Conservation (phyloP, 2,888 invertebrate genomes). For the Sinopyrophorus schimmeli region DNA sequence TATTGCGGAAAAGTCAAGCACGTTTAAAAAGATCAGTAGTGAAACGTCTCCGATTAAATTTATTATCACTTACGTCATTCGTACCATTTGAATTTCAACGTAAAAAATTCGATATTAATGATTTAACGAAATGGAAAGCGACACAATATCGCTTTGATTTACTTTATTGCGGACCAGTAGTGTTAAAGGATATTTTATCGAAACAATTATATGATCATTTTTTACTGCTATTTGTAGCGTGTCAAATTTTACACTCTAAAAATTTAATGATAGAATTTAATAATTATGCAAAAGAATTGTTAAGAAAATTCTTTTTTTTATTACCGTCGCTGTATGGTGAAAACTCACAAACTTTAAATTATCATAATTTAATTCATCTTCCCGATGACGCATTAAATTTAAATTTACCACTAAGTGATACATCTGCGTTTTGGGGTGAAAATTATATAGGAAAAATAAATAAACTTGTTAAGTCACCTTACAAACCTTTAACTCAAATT, state of each 20-base stretch:
- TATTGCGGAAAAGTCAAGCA: neutral
- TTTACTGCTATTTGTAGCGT: slow-evolving; percentile 21
- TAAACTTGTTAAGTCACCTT: no score
- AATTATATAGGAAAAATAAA: no score
- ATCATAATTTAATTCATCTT: slow-evolving; percentile 29
- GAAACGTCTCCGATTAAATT: neutral
- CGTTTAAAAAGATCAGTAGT: neutral
- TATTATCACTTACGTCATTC: slow-evolving; percentile 5
- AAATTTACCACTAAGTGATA: no score
- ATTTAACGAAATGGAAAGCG: slow-evolving; percentile 31
- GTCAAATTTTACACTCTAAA: slow-evolving; percentile 13
- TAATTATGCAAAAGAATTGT: neutral
- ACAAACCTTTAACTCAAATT: no score
- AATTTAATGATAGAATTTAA: neutral
- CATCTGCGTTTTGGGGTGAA: no score
- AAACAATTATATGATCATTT: slow-evolving; percentile 23
- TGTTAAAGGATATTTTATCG: slow-evolving; percentile 11
- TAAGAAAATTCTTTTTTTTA: slow-evolving; percentile 5
- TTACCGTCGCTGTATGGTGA: slow-evolving; percentile 6
- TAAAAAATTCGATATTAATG: slow-evolving; percentile 24
- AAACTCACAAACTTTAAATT: slow-evolving; percentile 5
- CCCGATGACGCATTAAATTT: slow-evolving; percentile 31
- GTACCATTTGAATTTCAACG: slow-evolving; percentile 29
- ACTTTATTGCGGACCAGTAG: slow-evolving; percentile 20
- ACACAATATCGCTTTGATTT: slow-evolving; percentile 29